Evolutionary conservation across 2,888 invertebrate species (phyloP), one percentile per base, ranked within the genome.

Genomic region (Ochropleura leucogaster): DNA sequence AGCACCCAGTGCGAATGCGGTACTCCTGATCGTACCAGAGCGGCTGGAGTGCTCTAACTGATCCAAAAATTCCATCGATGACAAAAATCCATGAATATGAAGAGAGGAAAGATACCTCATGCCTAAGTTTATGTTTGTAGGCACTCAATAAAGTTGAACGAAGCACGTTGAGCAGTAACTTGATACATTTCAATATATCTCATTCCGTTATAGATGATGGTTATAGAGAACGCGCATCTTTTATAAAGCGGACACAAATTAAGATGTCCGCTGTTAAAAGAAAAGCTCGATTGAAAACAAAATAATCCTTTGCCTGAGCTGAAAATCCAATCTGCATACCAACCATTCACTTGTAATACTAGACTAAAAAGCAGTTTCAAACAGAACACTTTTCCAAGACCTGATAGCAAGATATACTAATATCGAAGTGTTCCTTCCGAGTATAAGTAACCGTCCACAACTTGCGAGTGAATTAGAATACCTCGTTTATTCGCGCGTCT

Each of bases 391-490:
- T 63, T 8, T 16, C 16, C 30, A 64, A 4, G 10, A 0, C 18
- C 47, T 6, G 5, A 4, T 64, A 20, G 10, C 20, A 10, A 46
- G 6, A 47, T 20, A 64, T 30, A 40, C 14, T 0, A 30, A 20
- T 57, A 3, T 64, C n/a, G 6, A 18, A 51, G 40, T 69, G 16
- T 18, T 63, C 3, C 51, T 68, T 71, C 85, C 68, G 57, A 16
- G 0, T 1, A 40, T 3, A 0, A n/a, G 0, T 14, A 46, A 18
- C n/a, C 0, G 0, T 0, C 9, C 20, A 20, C 44, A 8, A 53
- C 51, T 42, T 16, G 44, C 62, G 40, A 72, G 42, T 64, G 46
- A 51, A 67, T 76, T 72, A 66, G 42, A 72, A 63, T 67, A 55
- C 47, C 10, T n/a, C 59, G 63, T 64, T 67, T 44, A 73, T 69